Evolutionary conservation across 2,797 vertebrate genomes (phyloP).

Genomic region (Microctenopoma stevenorrisi): DNA sequence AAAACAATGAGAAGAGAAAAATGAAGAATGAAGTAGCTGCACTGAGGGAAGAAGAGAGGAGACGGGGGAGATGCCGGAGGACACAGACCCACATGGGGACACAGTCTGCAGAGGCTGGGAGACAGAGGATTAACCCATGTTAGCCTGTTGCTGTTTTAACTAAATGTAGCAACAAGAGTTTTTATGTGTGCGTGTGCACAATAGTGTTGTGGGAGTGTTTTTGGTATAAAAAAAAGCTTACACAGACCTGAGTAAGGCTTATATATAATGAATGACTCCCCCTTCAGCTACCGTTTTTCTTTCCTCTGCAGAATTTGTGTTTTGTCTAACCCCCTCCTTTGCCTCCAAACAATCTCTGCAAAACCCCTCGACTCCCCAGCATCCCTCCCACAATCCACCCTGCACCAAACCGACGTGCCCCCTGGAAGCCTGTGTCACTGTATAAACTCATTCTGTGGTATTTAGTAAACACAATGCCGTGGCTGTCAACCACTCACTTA

Average conservation of each 20-base stretch:
- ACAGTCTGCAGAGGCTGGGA: conserved; percentile 17
- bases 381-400: conserved; percentile 36
- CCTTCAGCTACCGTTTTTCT: conserved; percentile 67
- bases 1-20: conserved; percentile 57
- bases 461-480: conserved; percentile 51
- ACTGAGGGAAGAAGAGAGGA: conserved; percentile 24
- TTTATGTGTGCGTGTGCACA: conserved; percentile 46
- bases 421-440: conserved; percentile 46
- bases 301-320: conserved; percentile 73
- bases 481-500: conserved; percentile 48
- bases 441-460: conserved; percentile 44
- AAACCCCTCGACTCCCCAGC: conserved; percentile 22
- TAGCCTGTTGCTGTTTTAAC: conserved; percentile 62
- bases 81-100: conserved; percentile 34
- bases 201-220: conserved; percentile 57
- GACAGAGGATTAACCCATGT: conserved; percentile 30
- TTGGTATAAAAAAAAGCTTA: conserved; percentile 72
- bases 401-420: conserved; percentile 35
- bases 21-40: conserved; percentile 28
- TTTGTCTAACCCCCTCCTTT: conserved; percentile 50
- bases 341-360: conserved; percentile 38
- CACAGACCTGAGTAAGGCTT: conserved; percentile 74
- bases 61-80: conserved; percentile 13
- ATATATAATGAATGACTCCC: conserved; percentile 79
- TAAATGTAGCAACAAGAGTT: conserved; percentile 56